Evolutionary conservation across 1,140 invertebrate species (phyloP).

Genomic region (Diorhabda elongata): DNA sequence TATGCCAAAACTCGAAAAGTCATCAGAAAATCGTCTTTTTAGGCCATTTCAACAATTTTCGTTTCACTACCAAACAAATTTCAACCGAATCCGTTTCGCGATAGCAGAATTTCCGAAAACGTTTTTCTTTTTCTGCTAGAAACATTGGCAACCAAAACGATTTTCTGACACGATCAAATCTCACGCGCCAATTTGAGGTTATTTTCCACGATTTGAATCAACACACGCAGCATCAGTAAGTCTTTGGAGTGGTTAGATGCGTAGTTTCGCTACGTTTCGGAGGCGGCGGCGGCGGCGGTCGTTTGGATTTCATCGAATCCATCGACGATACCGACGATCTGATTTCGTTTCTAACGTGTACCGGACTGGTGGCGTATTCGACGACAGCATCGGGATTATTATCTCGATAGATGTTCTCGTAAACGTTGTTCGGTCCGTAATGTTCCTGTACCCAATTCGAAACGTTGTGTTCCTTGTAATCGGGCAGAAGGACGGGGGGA

Average conservation of each 20-base stretch:
- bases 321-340: conserved; percentile 13
- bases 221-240: conserved; percentile 40
- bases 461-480: conserved; percentile 77
- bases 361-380: conserved; percentile 49
- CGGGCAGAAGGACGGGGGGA: conserved; percentile 60
- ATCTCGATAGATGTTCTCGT: conserved; percentile 57
- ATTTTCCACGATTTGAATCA: conserved; percentile 26
- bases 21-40: too few species aligned
- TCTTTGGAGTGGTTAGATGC: conserved; percentile 56
- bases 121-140: too few species aligned
- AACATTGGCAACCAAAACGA: too few species aligned
- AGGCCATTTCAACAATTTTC: too few species aligned
- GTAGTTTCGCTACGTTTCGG: conserved; percentile 76
- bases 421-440: conserved; percentile 65
- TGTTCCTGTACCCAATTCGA: conserved; percentile 89
- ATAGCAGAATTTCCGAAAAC: too few species aligned
- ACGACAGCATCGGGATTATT: conserved; percentile 46
- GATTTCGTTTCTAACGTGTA: conserved; percentile 31
- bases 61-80: too few species aligned
- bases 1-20: background rate
- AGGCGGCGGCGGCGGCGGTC: conserved; percentile 70
- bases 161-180: too few species aligned
- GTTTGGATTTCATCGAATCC: conserved; percentile 40
- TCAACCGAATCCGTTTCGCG: too few species aligned
- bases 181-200: conserved; percentile 15